Conservation (phyloP, 64 coral and sea anemone species). For the Porites australiensis region DNA sequence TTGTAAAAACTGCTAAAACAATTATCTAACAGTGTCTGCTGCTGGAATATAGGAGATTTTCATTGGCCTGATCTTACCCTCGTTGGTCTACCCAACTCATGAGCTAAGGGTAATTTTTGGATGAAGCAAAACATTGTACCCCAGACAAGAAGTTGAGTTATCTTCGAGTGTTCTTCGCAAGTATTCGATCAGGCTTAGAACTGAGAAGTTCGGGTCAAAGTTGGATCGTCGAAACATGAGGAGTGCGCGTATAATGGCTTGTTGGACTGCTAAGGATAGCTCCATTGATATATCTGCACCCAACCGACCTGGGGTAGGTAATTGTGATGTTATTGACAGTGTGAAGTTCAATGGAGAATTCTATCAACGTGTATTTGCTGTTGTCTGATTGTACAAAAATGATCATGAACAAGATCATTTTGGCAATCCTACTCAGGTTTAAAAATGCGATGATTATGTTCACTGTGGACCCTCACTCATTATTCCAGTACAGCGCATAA, state of each 20-base stretch:
- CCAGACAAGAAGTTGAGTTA: neutral
- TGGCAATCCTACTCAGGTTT: constrained; percentile 18
- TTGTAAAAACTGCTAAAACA: neutral
- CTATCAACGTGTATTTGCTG: constrained; percentile 5
- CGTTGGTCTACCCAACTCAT: constrained; percentile 11
- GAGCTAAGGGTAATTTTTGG: neutral
- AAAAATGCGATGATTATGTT: neutral
- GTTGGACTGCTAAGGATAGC: constrained; percentile 10
- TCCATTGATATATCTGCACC: neutral
- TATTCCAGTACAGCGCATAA: constrained; percentile 47
- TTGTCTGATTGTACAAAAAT: constrained; percentile 11
- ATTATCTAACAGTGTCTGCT: neutral
- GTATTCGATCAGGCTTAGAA: constrained; percentile 5
- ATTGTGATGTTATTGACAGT: constrained; percentile 3
- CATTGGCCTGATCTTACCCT: neutral
- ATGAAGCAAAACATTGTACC: neutral
- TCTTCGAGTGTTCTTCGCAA: neutral
- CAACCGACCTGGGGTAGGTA: constrained; percentile 32
- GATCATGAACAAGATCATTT: constrained; percentile 27
- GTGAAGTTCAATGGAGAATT: neutral
- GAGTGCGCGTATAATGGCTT: constrained; percentile 26
- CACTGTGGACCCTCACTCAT: neutral
- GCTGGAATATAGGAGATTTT: constrained; percentile 7
- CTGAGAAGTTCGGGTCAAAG: constrained; percentile 42
- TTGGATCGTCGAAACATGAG: constrained; percentile 12